A percentile compares a stretch with the other conserved stretches of the same genome.
phyloP scores from a whole-genome alignment of 2,797 vertebrate genomes.

The Xyrichtys novacula region DNA sequence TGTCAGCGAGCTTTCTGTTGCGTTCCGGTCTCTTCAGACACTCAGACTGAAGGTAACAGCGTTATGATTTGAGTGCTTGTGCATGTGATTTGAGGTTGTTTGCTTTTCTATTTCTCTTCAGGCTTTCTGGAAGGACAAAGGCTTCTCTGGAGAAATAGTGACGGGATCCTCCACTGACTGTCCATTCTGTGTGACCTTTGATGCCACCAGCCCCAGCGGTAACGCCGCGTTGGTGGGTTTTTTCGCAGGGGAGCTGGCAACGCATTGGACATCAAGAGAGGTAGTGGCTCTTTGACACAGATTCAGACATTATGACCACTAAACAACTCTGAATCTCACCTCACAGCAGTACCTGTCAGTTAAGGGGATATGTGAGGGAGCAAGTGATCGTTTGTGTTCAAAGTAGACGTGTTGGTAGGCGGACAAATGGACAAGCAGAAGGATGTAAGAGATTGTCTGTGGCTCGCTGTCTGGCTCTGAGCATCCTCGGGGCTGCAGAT shows the following conservation, averaged over 20 bases:
- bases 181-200: conserved; percentile 81
- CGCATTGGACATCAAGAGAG: conserved; percentile 75
- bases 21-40: too few relatives aligned
- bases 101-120: conserved; percentile 44
- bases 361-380: too few relatives aligned
- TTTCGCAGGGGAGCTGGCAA: conserved; percentile 74
- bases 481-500: too few relatives aligned
- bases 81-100: not conserved
- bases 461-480: too few relatives aligned
- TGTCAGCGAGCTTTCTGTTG: too few relatives aligned
- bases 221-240: conserved; percentile 84
- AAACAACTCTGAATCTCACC: too few relatives aligned
- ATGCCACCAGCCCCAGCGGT: conserved; percentile 78
- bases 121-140: conserved; percentile 84
- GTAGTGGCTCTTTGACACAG: conserved; percentile 55
- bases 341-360: too few relatives aligned
- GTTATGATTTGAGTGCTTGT: too few relatives aligned
- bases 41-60: not conserved
- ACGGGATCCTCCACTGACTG: conserved; percentile 64
- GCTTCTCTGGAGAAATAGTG: conserved; percentile 82
- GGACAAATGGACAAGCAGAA: too few relatives aligned
- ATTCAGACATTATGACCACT: not conserved
- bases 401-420: too few relatives aligned
- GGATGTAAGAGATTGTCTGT: too few relatives aligned
- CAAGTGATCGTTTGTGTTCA: too few relatives aligned